These are phyloP conservation scores for Bungarus multicinctus DNA, from an alignment of 2,113 vertebrate genomes.

Conservation along the genomic window DNA sequence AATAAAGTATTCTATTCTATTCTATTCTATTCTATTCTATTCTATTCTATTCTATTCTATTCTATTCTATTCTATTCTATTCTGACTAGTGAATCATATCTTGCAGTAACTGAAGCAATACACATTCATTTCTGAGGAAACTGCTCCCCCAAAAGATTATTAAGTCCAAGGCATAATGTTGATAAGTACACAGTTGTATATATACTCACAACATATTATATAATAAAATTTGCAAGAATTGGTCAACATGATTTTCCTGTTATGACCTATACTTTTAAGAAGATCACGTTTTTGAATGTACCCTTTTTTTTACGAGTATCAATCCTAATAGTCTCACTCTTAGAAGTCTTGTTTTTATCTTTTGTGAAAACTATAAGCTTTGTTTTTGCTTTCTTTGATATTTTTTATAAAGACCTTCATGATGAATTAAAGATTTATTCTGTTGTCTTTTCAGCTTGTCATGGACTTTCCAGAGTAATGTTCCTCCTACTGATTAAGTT, in stretches of 20 bases:
- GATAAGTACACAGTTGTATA: not conserved
- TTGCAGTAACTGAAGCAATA: not conserved
- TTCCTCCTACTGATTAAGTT: slow-evolving; percentile 10
- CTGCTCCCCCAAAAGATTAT: not conserved
- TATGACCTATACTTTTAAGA: not conserved
- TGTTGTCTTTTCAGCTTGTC: slow-evolving; percentile 30
- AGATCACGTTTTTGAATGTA: not conserved
- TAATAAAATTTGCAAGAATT: not conserved
- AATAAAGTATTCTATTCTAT: no score
- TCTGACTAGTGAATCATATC: not conserved
- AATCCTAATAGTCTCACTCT: not conserved
- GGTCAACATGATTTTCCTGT: not conserved
- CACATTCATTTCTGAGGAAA: not conserved
- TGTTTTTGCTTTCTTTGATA: not conserved
- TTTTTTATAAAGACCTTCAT: slow-evolving; percentile 32
- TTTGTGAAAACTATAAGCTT: not conserved
- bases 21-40: no score
- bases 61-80: no score
- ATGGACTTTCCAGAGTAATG: slow-evolving; percentile 4
- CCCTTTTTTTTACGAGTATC: not conserved
- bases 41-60: no score
- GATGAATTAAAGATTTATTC: not conserved
- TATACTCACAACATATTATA: not conserved
- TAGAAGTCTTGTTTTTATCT: not conserved
- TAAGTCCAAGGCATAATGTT: not conserved